phyloP scores from a whole-genome alignment of 2,888 invertebrate genomes.

The Scaptomyza caliginosa region DNA sequence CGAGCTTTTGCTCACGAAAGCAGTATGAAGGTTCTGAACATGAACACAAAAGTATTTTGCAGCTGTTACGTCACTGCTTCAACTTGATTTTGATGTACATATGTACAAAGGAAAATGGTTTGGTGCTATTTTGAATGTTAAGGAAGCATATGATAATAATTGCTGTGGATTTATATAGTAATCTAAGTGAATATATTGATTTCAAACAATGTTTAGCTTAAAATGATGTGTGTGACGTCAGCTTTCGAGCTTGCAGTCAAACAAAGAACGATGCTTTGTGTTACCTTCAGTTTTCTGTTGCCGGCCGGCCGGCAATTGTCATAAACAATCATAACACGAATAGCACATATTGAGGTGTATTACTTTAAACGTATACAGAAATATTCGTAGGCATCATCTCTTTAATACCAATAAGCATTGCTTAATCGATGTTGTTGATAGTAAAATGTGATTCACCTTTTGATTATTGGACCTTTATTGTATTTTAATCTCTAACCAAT shows the following conservation, averaged over 20 bases:
- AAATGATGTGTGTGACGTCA: conserved; percentile 2
- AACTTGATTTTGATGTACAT: not conserved
- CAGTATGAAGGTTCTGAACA: conserved; percentile 15
- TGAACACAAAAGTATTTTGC: not conserved
- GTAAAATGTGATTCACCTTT: not conserved
- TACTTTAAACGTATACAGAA: not conserved
- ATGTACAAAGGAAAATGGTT: not conserved
- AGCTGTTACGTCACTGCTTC: conserved; percentile 12
- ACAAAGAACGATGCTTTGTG: not conserved
- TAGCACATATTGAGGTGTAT: not conserved
- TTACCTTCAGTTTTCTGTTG: not conserved
- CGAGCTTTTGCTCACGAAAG: conserved; percentile 20
- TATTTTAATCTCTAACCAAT: not conserved
- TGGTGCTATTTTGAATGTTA: not conserved
- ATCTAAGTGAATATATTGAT: not conserved
- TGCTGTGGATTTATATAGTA: too few species aligned
- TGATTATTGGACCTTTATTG: too few species aligned
- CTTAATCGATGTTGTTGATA: not conserved
- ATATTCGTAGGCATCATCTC: not conserved
- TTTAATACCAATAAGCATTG: not conserved
- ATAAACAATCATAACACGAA: not conserved
- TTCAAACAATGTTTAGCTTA: not conserved
- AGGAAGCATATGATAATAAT: not conserved
- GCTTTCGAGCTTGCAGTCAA: not conserved
- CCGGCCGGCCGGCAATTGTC: conserved; percentile 18